phyloP scores from a whole-genome alignment of 2,888 invertebrate genomes.

The Automeris io region DNA sequence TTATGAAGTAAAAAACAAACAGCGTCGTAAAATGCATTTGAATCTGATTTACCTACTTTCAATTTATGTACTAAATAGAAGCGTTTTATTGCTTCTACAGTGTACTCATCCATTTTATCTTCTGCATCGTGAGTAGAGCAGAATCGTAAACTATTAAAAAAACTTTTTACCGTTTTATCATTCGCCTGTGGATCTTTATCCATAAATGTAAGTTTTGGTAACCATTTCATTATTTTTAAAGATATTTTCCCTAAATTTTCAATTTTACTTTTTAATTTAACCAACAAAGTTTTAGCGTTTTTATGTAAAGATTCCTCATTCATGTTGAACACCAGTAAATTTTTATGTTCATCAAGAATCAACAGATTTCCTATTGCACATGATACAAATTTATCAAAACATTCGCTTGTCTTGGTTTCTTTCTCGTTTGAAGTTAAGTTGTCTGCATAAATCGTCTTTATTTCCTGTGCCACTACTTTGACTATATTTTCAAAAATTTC shows the following conservation, averaged over 20 bases:
- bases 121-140: not conserved
- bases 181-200: not conserved
- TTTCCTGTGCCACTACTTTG: not conserved
- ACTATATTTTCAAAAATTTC: not conserved
- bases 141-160: not conserved
- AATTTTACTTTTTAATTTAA: not conserved
- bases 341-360: not conserved
- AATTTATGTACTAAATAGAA: not conserved
- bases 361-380: not conserved
- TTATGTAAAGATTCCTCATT: not conserved
- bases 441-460: too few species aligned
- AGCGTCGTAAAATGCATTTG: not conserved
- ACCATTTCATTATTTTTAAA: not conserved
- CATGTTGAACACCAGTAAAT: not conserved
- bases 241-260: not conserved
- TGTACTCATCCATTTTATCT: not conserved
- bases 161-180: not conserved
- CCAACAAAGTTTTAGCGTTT: not conserved
- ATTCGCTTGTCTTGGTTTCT: not conserved
- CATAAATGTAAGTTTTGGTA: not conserved
- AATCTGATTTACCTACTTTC: not conserved
- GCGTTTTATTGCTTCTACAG: not conserved
- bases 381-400: too few species aligned
- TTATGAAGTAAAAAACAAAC: not conserved
- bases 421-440: too few species aligned